phyloP scores from a whole-genome alignment of 2,888 invertebrate species.

The Limnephilus rhombicus region DNA sequence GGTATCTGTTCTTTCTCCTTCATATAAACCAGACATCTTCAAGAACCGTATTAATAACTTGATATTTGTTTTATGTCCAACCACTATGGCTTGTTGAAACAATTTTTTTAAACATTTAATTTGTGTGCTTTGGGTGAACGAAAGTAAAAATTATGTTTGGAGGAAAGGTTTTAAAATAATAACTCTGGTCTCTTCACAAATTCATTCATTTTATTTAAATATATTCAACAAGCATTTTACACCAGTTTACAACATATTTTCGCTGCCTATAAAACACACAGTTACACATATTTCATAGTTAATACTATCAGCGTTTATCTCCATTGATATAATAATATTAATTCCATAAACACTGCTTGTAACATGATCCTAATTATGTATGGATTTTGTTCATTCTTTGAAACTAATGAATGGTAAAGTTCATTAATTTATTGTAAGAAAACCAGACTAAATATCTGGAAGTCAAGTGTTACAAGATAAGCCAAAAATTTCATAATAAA shows the following conservation, averaged over 20 bases:
- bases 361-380: background rate
- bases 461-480: background rate
- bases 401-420: background rate
- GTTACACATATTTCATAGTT: slow-evolving; percentile 9
- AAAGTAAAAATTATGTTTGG: background rate
- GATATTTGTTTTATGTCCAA: background rate
- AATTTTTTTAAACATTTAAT: background rate
- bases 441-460: background rate
- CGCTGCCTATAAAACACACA: slow-evolving; percentile 36
- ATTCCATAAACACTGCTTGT: slow-evolving; percentile 10
- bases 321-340: background rate
- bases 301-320: background rate
- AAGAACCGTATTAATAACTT: too few relatives aligned
- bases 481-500: too few relatives aligned
- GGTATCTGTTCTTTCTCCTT: too few relatives aligned
- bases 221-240: slow-evolving; percentile 57
- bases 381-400: background rate
- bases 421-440: background rate
- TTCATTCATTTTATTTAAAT: slow-evolving; percentile 55
- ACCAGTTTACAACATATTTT: slow-evolving; percentile 52
- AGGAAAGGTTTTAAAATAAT: background rate
- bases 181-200: slow-evolving; percentile 34
- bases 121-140: background rate
- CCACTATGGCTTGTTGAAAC: background rate
- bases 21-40: too few relatives aligned